These are phyloP conservation scores for Rhynchophorus ferrugineus DNA, from an alignment of 1,140 invertebrate genomes.

Conservation along the genomic window DNA sequence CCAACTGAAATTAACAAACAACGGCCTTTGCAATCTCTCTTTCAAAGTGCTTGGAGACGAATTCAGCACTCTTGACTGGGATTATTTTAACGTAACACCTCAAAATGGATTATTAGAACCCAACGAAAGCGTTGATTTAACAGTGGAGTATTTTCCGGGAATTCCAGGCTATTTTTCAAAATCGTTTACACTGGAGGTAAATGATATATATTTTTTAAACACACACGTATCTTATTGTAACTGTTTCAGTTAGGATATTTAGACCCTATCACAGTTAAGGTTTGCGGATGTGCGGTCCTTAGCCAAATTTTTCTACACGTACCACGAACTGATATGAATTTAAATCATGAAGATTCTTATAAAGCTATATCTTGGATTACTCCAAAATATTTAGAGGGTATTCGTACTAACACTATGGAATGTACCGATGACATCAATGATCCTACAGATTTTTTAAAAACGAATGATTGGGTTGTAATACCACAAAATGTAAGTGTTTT, in stretches of 20 bases:
- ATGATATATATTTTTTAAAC: background rate
- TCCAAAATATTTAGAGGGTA: constrained; percentile 19
- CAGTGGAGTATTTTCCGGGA: constrained; percentile 32
- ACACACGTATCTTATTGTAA: background rate
- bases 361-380: constrained; percentile 31
- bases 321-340: constrained; percentile 27
- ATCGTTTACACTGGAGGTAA: constrained; percentile 28
- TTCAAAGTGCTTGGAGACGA: constrained; percentile 13
- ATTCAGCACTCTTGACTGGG: background rate
- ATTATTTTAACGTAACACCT: constrained; percentile 31
- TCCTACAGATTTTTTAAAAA: constrained; percentile 10
- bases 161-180: constrained; percentile 31
- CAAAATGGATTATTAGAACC: constrained; percentile 27
- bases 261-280: constrained; percentile 32
- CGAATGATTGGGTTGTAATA: constrained; percentile 11
- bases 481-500: constrained; percentile 10
- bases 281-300: constrained; percentile 37
- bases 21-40: constrained; percentile 14
- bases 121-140: constrained; percentile 26
- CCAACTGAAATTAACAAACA: constrained; percentile 15
- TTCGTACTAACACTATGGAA: background rate
- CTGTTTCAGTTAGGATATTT: constrained; percentile 34
- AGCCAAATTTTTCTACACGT: constrained; percentile 39
- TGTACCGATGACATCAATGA: constrained; percentile 2
- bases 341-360: constrained; percentile 29